Evolutionary conservation across 2,797 vertebrate species (phyloP).

Genomic region (Myotis pilosus): DNA sequence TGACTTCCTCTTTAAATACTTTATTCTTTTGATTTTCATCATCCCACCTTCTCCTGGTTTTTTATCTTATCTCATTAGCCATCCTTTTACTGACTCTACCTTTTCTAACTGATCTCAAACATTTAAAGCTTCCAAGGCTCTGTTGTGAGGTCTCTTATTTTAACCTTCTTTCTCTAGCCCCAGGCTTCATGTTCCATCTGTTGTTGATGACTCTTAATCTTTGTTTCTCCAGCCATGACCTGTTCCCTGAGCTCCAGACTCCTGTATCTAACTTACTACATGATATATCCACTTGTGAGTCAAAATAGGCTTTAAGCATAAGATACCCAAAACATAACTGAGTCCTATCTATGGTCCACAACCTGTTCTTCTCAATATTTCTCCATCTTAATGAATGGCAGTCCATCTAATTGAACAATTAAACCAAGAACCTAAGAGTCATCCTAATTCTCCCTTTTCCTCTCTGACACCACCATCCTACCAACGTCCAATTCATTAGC

Average conservation of each 20-base stretch:
- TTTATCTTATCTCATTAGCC: background rate
- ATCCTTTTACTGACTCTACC: background rate
- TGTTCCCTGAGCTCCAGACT: background rate
- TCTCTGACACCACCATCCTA: background rate
- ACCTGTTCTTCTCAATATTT: background rate
- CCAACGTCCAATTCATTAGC: background rate
- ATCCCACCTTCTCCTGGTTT: background rate
- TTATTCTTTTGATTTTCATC: background rate
- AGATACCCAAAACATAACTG: background rate
- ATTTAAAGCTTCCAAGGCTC: background rate
- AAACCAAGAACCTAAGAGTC: background rate
- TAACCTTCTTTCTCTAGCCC: background rate
- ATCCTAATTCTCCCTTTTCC: background rate
- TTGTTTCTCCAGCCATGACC: background rate
- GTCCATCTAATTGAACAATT: background rate
- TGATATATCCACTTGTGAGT: background rate
- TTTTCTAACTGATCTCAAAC: background rate
- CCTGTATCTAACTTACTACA: background rate
- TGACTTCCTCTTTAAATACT: background rate
- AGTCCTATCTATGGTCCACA: background rate
- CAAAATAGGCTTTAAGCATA: background rate
- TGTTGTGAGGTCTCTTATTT: background rate
- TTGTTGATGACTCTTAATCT: background rate
- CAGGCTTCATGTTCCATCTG: too few relatives aligned
- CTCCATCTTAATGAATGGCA: background rate